Conservation (phyloP, 2,888 invertebrate genomes). For the Melanostoma mellinum region DNA sequence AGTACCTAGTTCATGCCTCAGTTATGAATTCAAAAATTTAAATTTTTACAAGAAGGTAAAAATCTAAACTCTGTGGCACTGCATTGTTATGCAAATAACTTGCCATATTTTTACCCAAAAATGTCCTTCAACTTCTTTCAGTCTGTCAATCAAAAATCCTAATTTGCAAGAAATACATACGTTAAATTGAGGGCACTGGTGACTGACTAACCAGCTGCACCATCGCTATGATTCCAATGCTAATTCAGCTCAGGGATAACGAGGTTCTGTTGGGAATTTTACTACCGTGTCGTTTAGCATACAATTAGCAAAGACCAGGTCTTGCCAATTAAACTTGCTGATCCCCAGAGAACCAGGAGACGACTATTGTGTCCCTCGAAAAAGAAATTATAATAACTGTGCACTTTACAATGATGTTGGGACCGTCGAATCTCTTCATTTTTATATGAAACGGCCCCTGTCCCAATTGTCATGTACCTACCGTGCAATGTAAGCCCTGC, state of each 20-base stretch:
- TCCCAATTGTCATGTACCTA: slow-evolving; percentile 70
- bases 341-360: slow-evolving; percentile 39
- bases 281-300: slow-evolving; percentile 69
- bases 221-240: slow-evolving; percentile 70
- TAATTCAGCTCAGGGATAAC: slow-evolving; percentile 64
- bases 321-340: slow-evolving; percentile 67
- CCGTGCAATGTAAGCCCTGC: slow-evolving; percentile 33
- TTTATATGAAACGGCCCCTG: slow-evolving; percentile 65
- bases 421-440: slow-evolving; percentile 67
- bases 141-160: slow-evolving; percentile 70
- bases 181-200: slow-evolving; percentile 51
- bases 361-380: slow-evolving; percentile 59
- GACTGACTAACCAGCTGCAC: slow-evolving; percentile 47
- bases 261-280: slow-evolving; percentile 64
- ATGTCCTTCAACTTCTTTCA: slow-evolving; percentile 47
- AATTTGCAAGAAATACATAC: slow-evolving; percentile 63
- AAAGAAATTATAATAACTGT: slow-evolving; percentile 72
- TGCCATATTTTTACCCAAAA: slow-evolving; percentile 52
- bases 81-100: slow-evolving; percentile 55
- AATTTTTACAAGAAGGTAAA: background rate
- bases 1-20: no score
- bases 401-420: slow-evolving; percentile 44
- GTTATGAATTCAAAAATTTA: background rate
- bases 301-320: slow-evolving; percentile 68
- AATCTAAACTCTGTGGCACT: background rate